Conservation (phyloP, 2,888 invertebrate genomes). For the Trimorus sp. region DNA sequence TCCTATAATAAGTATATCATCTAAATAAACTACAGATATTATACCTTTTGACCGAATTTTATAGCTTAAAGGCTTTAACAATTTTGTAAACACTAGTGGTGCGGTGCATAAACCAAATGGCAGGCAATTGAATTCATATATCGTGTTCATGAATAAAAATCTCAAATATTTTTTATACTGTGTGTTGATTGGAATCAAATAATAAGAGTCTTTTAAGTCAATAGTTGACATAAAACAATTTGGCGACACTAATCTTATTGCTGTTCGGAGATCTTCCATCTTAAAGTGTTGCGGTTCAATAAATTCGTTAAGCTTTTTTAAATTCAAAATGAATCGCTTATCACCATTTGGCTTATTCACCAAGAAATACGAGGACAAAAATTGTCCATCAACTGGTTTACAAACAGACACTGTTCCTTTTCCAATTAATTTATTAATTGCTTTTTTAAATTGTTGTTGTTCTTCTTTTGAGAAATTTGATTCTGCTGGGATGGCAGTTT, state of each 20-base stretch:
- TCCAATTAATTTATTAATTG: slow-evolving; percentile 10
- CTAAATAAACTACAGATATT: not conserved
- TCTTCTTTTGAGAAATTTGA: slow-evolving; percentile 8
- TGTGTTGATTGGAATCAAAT: slow-evolving; percentile 37
- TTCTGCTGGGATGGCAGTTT: slow-evolving; percentile 7
- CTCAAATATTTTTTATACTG: slow-evolving; percentile 47
- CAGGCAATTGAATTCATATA: slow-evolving; percentile 20
- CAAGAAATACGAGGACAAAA: slow-evolving; percentile 22
- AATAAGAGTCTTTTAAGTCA: slow-evolving; percentile 58
- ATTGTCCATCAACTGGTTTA: slow-evolving; percentile 12
- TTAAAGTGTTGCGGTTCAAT: not conserved
- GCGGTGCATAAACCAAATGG: not conserved
- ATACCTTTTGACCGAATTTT: not conserved
- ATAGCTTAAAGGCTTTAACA: not conserved
- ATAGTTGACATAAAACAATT: slow-evolving; percentile 30
- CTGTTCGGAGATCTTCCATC: slow-evolving; percentile 31
- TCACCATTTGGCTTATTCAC: not conserved
- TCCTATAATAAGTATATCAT: not conserved
- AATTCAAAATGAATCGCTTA: not conserved
- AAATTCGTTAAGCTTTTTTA: not conserved
- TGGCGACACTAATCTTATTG: slow-evolving; percentile 14
- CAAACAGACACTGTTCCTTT: slow-evolving; percentile 24
- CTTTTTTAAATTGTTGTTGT: slow-evolving; percentile 18
- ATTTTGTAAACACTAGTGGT: not conserved
- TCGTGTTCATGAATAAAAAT: slow-evolving; percentile 40